These are phyloP conservation scores for Colinus virginianus DNA, from an alignment of 2,113 vertebrate genomes.

Conservation along the genomic window DNA sequence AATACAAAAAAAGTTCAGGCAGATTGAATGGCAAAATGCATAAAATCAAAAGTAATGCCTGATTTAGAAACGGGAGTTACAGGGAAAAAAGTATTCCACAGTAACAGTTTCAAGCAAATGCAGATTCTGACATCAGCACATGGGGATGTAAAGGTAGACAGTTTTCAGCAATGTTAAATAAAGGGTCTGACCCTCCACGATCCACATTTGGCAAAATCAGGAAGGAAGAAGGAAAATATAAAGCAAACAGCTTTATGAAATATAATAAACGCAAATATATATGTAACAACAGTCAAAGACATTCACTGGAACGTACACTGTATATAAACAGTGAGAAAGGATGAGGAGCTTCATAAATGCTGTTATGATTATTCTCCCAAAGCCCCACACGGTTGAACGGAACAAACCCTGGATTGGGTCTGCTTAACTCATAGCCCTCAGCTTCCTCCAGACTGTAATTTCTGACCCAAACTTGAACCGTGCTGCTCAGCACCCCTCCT, in stretches of 20 bases:
- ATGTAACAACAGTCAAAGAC: background rate
- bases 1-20: constrained; percentile 31
- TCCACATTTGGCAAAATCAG: background rate
- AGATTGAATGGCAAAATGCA: background rate
- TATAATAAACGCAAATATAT: rapidly evolving
- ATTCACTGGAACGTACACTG: background rate
- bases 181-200: background rate
- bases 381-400: background rate
- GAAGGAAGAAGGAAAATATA: background rate
- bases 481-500: background rate
- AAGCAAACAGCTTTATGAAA: background rate
- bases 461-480: constrained; percentile 7
- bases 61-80: background rate
- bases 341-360: background rate
- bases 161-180: background rate
- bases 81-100: background rate
- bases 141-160: background rate
- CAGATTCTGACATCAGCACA: background rate
- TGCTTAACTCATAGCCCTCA: background rate
- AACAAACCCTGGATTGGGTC: background rate
- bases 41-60: background rate
- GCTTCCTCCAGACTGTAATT: background rate
- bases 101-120: background rate
- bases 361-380: background rate
- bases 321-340: background rate